A percentile compares a stretch with the other conserved stretches of the same genome.
Evolutionary conservation across 1,140 invertebrate species (phyloP).

Genomic region (Zaprionus capensis): DNA sequence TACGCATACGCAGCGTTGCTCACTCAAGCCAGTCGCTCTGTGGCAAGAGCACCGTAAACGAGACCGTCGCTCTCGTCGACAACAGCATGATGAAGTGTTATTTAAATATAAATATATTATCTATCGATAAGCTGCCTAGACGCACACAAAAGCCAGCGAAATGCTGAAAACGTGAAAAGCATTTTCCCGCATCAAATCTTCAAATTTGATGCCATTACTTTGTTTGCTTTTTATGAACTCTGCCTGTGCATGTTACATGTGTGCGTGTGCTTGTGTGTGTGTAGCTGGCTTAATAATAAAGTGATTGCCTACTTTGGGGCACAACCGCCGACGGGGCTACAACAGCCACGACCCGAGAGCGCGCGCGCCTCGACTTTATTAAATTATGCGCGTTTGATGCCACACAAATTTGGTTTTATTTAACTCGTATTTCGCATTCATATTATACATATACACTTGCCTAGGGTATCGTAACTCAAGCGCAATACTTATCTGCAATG

Average conservation of each 20-base stretch:
- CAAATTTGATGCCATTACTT: conserved; percentile 75
- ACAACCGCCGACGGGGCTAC: conserved; percentile 16
- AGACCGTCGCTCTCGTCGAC: conserved; percentile 8
- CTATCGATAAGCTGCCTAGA: conserved; percentile 71
- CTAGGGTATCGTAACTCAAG: conserved; percentile 19
- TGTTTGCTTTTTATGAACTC: conserved; percentile 57
- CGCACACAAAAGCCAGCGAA: conserved; percentile 31
- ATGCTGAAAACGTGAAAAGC: conserved; percentile 57
- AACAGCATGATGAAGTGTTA: conserved; percentile 76
- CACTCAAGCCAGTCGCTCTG: conserved; percentile 10
- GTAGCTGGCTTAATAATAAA: conserved; percentile 51
- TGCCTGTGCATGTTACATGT: background rate
- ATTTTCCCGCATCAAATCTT: conserved; percentile 73
- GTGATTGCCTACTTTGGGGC: conserved; percentile 55
- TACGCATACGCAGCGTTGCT: conserved; percentile 72
- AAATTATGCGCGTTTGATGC: conserved; percentile 59
- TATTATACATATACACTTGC: conserved; percentile 21
- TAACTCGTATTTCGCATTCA: conserved; percentile 26
- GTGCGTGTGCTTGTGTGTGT: conserved; percentile 7
- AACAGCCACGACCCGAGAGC: conserved; percentile 6
- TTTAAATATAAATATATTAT: conserved; percentile 83
- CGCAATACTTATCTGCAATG: background rate
- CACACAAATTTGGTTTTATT: conserved; percentile 50
- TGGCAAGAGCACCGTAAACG: too few species aligned
- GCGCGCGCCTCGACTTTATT: conserved; percentile 39